A percentile compares a stretch with the other conserved stretches of the same genome.
phyloP scores from a whole-genome alignment of 2,888 invertebrate genomes.

The Drosophila nr. fundita region DNA sequence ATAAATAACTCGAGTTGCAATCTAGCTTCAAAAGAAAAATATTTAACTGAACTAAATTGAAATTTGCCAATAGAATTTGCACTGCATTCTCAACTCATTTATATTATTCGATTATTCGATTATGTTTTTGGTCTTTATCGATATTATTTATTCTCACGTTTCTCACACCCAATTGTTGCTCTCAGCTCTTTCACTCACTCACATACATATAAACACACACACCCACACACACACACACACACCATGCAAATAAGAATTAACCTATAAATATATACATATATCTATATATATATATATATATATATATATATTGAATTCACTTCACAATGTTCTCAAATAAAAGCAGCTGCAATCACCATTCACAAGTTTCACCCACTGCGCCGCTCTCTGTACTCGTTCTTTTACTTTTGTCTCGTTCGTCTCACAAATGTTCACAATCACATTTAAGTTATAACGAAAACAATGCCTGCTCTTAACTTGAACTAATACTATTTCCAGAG shows the following conservation, averaged over 20 bases:
- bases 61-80: constrained; percentile 71
- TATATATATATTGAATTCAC: constrained; percentile 13
- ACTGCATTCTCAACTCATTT: constrained; percentile 60
- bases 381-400: constrained; percentile 4
- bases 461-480: constrained; percentile 35
- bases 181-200: constrained; percentile 22
- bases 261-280: neutral
- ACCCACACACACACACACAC: constrained; percentile 9
- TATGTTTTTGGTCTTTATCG: neutral
- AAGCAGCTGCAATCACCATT: constrained; percentile 16
- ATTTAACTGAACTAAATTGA: constrained; percentile 19
- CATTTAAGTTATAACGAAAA: constrained; percentile 1
- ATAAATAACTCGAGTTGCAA: constrained; percentile 15
- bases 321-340: constrained; percentile 9
- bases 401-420: neutral
- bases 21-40: constrained; percentile 19
- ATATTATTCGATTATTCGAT: neutral
- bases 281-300: constrained; percentile 2
- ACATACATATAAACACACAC: constrained; percentile 19
- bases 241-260: constrained; percentile 14
- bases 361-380: constrained; percentile 11
- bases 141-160: constrained; percentile 30
- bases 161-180: constrained; percentile 23
- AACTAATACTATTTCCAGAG: constrained; percentile 38
- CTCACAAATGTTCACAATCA: constrained; percentile 14